Evolutionary conservation across 2,888 invertebrate species (phyloP).

Genomic region (Desoria tigrina): DNA sequence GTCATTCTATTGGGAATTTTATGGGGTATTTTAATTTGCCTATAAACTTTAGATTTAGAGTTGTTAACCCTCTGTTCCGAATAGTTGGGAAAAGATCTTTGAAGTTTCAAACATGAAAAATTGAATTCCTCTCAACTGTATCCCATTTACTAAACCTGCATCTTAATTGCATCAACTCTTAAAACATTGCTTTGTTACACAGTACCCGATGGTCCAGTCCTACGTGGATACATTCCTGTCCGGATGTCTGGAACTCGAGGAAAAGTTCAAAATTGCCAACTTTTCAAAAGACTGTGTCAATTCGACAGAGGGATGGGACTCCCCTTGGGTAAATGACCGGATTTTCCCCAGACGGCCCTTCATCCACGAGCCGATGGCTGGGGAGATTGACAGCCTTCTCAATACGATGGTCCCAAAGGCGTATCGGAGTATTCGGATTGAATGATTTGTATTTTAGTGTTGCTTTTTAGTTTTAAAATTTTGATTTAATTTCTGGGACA

Average conservation of each 20-base stretch:
- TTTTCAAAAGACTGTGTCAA: slow-evolving; percentile 39
- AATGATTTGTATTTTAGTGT: slow-evolving; percentile 8
- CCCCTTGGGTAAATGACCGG: slow-evolving; percentile 44
- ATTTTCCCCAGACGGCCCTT: slow-evolving; percentile 40
- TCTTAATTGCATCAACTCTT: too few relatives aligned
- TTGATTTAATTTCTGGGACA: neutral
- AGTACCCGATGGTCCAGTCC: slow-evolving; percentile 42
- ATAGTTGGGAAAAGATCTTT: too few relatives aligned
- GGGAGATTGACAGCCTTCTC: slow-evolving; percentile 35
- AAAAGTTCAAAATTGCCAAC: slow-evolving; percentile 28
- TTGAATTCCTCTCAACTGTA: too few relatives aligned
- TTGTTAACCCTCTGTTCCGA: too few relatives aligned
- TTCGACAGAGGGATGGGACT: slow-evolving; percentile 33
- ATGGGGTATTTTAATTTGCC: too few relatives aligned
- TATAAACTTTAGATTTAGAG: too few relatives aligned
- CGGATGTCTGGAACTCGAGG: slow-evolving; percentile 43
- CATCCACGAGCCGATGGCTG: slow-evolving; percentile 27
- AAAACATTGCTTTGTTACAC: too few relatives aligned
- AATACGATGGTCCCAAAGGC: slow-evolving; percentile 23
- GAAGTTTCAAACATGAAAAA: too few relatives aligned
- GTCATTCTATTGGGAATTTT: too few relatives aligned
- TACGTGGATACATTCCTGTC: slow-evolving; percentile 43
- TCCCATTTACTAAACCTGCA: too few relatives aligned
- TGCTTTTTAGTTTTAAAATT: too few relatives aligned
- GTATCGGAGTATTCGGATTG: slow-evolving; percentile 33